phyloP scores from a whole-genome alignment of 2,888 invertebrate genomes.

The Phortica okadai region DNA sequence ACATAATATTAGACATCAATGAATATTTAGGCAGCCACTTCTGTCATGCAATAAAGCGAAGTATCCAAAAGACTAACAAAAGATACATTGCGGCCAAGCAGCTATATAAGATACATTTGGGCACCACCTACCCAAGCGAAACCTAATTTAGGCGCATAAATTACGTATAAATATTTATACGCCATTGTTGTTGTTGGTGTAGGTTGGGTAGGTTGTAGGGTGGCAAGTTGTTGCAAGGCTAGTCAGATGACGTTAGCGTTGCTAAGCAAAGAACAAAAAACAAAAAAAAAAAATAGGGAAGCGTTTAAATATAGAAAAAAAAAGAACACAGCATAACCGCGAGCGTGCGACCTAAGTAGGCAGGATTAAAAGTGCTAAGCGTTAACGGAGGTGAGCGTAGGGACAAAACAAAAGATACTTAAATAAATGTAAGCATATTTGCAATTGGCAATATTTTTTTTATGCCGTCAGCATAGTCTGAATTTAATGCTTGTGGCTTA shows the following conservation, averaged over 20 bases:
- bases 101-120: too few relatives aligned
- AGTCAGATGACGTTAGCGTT: not conserved
- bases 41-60: conserved; percentile 3
- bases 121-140: not conserved
- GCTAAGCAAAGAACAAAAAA: not conserved
- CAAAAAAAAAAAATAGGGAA: not conserved
- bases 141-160: conserved; percentile 28
- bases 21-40: conserved; percentile 11
- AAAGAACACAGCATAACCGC: not conserved
- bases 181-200: too few relatives aligned
- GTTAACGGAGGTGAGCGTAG: not conserved
- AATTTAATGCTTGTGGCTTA: too few relatives aligned
- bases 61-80: not conserved
- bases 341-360: not conserved
- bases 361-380: not conserved
- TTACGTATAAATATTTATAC: conserved; percentile 30
- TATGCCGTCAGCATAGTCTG: too few relatives aligned
- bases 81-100: not conserved
- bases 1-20: conserved; percentile 2
- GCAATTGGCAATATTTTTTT: not conserved
- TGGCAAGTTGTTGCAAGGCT: not conserved
- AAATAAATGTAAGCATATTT: conserved; percentile 21
- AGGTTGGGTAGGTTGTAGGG: not conserved
- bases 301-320: not conserved
- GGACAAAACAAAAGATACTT: not conserved